A percentile compares a stretch with the other conserved stretches of the same genome.
Evolutionary conservation across 2,113 vertebrate species (phyloP).

Genomic region (Candoia aspera): DNA sequence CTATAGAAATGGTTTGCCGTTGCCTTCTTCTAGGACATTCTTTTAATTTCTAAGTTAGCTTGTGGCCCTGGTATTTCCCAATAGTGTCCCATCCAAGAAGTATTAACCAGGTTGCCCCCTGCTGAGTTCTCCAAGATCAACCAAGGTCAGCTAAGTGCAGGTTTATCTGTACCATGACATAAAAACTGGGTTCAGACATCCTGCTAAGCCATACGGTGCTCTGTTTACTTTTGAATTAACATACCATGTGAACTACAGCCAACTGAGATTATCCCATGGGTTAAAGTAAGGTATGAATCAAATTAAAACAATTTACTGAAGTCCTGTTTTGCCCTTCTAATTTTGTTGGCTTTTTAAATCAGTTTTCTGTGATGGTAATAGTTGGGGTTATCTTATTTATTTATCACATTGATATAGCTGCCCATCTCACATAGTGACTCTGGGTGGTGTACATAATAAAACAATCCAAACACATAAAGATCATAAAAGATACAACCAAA

Average conservation of each 20-base stretch:
- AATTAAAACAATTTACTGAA: background rate
- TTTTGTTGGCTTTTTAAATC: conserved; percentile 34
- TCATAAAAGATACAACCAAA: background rate
- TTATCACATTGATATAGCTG: background rate
- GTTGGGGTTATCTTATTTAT: conserved; percentile 17
- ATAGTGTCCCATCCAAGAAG: too few relatives aligned
- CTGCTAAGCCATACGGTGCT: too few relatives aligned
- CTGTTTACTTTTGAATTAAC: too few relatives aligned
- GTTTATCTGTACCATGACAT: too few relatives aligned
- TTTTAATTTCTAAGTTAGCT: too few relatives aligned
- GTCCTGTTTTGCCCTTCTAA: background rate
- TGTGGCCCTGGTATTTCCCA: too few relatives aligned
- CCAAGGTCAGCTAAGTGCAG: too few relatives aligned
- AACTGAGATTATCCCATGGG: background rate
- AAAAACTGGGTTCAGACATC: too few relatives aligned
- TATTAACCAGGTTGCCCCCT: too few relatives aligned
- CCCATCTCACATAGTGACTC: background rate
- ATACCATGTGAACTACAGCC: background rate
- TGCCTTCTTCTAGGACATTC: background rate
- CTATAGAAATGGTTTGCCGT: background rate
- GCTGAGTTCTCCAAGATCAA: too few relatives aligned
- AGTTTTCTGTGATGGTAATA: conserved; percentile 46
- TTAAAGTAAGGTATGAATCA: background rate
- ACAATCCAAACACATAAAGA: background rate
- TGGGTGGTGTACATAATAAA: background rate